Evolutionary conservation across 2,113 vertebrate genomes (phyloP).

Genomic region (Ailurus styani): DNA sequence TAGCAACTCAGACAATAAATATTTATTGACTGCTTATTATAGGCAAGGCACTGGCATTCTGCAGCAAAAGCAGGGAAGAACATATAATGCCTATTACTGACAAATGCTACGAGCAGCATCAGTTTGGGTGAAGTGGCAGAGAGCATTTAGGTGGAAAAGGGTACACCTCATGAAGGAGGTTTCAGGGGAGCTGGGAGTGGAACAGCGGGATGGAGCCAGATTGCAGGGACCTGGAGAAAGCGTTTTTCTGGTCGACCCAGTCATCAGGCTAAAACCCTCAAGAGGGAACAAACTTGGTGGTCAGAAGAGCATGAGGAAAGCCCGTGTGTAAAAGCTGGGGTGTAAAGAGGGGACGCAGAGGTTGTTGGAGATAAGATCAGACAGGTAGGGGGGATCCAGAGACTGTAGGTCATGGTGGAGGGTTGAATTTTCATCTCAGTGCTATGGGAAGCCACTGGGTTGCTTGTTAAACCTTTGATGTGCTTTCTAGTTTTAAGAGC

Average conservation of each 20-base stretch:
- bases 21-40: background rate
- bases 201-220: background rate
- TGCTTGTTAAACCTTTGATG: background rate
- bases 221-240: background rate
- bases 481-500: background rate
- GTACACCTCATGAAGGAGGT: background rate
- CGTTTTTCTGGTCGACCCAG: background rate
- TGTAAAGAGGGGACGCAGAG: background rate
- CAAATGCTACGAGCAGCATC: background rate
- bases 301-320: background rate
- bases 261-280: background rate
- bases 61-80: background rate
- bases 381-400: background rate
- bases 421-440: background rate
- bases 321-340: background rate
- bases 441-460: background rate
- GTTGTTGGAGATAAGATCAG: background rate
- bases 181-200: background rate
- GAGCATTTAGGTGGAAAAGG: background rate
- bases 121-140: background rate
- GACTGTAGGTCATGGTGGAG: too few relatives aligned
- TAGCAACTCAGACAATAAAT: background rate
- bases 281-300: background rate
- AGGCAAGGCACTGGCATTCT: background rate
- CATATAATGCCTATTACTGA: background rate